A percentile compares a stretch with the other conserved stretches of the same genome.
Conservation (phyloP, 1,140 invertebrate genomes). For the Ostrea edulis region DNA sequence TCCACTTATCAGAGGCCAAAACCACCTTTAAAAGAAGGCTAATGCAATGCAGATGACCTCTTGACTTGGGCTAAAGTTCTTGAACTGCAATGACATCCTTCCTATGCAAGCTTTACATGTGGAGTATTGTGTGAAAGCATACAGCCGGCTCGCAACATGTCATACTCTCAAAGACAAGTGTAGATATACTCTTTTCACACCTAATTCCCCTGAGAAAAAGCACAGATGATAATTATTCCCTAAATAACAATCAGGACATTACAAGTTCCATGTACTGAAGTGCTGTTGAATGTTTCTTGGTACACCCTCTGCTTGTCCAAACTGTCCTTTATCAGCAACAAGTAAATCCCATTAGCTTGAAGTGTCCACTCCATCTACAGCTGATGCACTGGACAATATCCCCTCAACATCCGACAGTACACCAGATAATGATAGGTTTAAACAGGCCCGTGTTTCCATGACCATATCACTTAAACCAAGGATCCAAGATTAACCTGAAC, state of each 20-base stretch:
- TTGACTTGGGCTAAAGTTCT: neutral
- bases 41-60: neutral
- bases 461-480: neutral
- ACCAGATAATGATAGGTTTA: neutral
- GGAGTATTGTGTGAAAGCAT: neutral
- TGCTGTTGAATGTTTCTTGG: too few species aligned
- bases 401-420: too few species aligned
- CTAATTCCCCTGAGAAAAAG: conserved; percentile 1
- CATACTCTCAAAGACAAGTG: neutral
- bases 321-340: neutral
- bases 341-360: neutral
- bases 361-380: neutral
- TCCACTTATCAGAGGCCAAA: neutral
- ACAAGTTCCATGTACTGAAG: too few species aligned
- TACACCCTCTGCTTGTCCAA: neutral
- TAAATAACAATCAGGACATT: too few species aligned
- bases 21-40: neutral
- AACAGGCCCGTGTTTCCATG: too few species aligned
- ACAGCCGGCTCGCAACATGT: neutral
- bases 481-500: neutral
- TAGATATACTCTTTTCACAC: neutral
- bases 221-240: neutral
- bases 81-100: neutral
- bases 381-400: neutral
- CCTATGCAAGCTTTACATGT: neutral